phyloP scores from a whole-genome alignment of 2,888 invertebrate species.

The Scotopteryx bipunctaria region DNA sequence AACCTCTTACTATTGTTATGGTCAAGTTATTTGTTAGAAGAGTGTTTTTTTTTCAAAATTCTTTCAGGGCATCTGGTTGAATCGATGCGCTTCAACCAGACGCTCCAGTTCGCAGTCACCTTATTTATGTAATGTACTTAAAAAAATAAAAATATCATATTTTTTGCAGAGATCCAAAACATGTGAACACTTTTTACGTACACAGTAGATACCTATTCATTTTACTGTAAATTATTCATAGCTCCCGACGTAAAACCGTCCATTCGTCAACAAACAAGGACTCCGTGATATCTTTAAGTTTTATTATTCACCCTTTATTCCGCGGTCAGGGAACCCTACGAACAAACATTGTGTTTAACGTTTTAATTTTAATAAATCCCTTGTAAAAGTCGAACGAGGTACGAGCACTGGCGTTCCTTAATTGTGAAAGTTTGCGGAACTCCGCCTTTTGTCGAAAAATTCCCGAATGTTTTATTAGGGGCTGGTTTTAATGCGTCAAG shows the following conservation, averaged over 20 bases:
- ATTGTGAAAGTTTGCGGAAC: conserved; percentile 38
- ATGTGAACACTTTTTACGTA: too few species aligned
- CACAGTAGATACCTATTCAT: too few species aligned
- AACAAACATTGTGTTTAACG: conserved; percentile 38
- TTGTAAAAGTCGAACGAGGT: conserved; percentile 38
- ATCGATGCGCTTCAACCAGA: too few species aligned
- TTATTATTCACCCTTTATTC: background rate
- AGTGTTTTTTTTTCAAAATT: too few species aligned
- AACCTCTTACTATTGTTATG: too few species aligned
- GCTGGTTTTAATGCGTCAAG: conserved; percentile 31
- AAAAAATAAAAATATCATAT: too few species aligned
- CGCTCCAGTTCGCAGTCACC: too few species aligned
- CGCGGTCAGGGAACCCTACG: conserved; percentile 20
- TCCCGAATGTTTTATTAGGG: conserved; percentile 35
- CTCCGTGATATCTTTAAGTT: background rate
- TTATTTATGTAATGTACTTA: too few species aligned
- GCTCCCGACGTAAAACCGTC: background rate
- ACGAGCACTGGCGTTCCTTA: conserved; percentile 31
- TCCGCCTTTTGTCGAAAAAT: conserved; percentile 37
- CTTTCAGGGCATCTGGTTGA: too few species aligned
- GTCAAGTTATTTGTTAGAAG: too few species aligned
- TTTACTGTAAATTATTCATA: too few species aligned
- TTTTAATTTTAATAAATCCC: conserved; percentile 40
- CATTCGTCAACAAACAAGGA: background rate
- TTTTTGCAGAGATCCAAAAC: too few species aligned